These are phyloP conservation scores for Glyphotaelius pellucidus DNA, from an alignment of 2,888 invertebrate genomes.

Conservation along the genomic window DNA sequence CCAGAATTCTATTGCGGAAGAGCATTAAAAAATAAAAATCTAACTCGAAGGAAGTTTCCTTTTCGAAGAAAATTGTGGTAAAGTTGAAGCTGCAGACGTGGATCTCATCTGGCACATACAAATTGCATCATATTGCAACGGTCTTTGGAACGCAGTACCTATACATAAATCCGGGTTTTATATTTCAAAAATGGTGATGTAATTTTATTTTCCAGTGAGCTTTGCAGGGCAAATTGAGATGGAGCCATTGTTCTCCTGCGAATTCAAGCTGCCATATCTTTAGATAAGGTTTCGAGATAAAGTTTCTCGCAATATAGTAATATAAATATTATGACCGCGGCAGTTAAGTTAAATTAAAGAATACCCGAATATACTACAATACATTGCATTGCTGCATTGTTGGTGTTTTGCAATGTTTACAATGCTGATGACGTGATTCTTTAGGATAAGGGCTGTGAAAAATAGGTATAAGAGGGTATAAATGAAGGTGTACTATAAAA, in stretches of 20 bases:
- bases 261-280: constrained; percentile 21
- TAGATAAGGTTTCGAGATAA: constrained; percentile 36
- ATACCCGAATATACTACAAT: neutral
- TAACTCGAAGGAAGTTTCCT: neutral
- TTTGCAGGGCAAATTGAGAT: constrained; percentile 45
- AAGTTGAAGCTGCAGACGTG: neutral
- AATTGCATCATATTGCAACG: constrained; percentile 41
- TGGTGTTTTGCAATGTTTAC: constrained; percentile 4
- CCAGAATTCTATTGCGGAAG: neutral
- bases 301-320: constrained; percentile 9
- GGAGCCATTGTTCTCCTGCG: constrained; percentile 23
- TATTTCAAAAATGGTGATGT: constrained; percentile 37
- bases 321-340: constrained; percentile 5
- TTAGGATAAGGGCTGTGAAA: neutral
- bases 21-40: neutral
- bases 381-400: neutral
- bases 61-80: neutral
- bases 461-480: neutral
- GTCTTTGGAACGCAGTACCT: neutral
- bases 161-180: neutral
- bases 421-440: neutral
- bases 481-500: neutral
- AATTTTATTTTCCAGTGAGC: constrained; percentile 22
- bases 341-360: constrained; percentile 27
- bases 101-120: constrained; percentile 9